Evolutionary conservation across 2,113 vertebrate genomes (phyloP).

Genomic region (Coptodon rendalli): DNA sequence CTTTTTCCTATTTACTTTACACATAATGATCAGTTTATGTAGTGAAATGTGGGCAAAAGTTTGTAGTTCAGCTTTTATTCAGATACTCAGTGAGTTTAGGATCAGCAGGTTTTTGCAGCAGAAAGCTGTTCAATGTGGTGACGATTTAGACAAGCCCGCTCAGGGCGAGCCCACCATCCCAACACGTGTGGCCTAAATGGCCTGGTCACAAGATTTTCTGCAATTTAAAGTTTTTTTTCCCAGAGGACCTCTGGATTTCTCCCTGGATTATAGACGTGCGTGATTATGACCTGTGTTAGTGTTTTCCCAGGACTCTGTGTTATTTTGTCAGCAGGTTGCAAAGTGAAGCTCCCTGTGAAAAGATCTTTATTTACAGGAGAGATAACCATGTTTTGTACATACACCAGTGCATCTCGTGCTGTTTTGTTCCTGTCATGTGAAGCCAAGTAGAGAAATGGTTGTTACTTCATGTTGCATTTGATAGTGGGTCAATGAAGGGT

Average conservation of each 20-base stretch:
- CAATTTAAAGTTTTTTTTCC: not conserved
- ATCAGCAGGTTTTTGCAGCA: not conserved
- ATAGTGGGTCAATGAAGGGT: not conserved
- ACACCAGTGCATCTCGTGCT: not conserved
- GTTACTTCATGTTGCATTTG: not conserved
- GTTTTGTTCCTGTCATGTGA: not conserved
- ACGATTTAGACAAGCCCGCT: not conserved
- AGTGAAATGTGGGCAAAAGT: not conserved
- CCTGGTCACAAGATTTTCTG: slow-evolving; percentile 23
- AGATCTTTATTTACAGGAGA: not conserved
- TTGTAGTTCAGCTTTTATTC: not conserved
- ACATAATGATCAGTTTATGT: not conserved
- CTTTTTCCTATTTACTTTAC: not conserved
- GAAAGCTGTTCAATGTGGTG: not conserved
- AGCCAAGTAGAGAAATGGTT: not conserved
- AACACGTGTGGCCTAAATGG: not conserved
- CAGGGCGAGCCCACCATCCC: not conserved
- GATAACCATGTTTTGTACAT: not conserved
- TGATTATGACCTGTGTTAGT: not conserved
- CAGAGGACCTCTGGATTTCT: not conserved
- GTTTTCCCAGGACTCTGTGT: not conserved
- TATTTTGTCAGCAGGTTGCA: not conserved
- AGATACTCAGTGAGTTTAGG: not conserved
- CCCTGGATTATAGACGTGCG: not conserved
- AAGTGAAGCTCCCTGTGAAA: not conserved